Base-by-base conservation (phyloP, 2,113 vertebrate species). In the Anoura caudifer region DNA sequence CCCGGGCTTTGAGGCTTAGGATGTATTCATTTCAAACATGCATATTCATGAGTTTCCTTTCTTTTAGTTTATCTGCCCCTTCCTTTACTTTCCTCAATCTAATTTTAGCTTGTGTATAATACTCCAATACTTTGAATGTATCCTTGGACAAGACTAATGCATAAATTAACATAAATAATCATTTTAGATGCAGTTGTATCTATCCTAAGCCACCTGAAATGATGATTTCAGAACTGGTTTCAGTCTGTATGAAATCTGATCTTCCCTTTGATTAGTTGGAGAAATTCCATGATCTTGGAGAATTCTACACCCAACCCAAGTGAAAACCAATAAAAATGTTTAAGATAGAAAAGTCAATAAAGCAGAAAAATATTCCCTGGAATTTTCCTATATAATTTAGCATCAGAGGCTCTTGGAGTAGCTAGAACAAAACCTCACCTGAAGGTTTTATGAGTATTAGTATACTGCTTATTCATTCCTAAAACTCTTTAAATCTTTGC, bases 71-170 rank as follows among this genome's bases (percentile, higher is more conserved):
- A 97, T 95, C 92, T 97, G 54, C 81, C 59, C 75, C 76, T 95
- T 84, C 33, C 92, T 97, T 97, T 97, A 93, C 65, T 97, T 97
- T 97, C 92, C 56, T 94, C 96, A 97, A 90, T 96, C 97, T 97
- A 97, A 96, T 96, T 97, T 97, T 97, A 97, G 76, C 43, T 87
- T 96, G 47, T 85, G 41, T 94, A 90, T 95, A 97, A 97, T 98
- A 96, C 90, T 92, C 84, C 13, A 73, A 97, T 98, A 98, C 97
- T 97, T 97, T 97, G 95, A 97, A 94, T 95, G 81, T 88, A 95
- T 73, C 90, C 87, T 97, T 97, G 96, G 96, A 97, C 97, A 97
- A 97, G 94, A 97, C 95, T 97, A 97, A 97, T 98, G 97, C 87
- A 97, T 97, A 90, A 92, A 98, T 97, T 97, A 97, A 33, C 97